Conservation (phyloP, 2,888 invertebrate genomes). For the Euspilapteryx auroguttella region DNA sequence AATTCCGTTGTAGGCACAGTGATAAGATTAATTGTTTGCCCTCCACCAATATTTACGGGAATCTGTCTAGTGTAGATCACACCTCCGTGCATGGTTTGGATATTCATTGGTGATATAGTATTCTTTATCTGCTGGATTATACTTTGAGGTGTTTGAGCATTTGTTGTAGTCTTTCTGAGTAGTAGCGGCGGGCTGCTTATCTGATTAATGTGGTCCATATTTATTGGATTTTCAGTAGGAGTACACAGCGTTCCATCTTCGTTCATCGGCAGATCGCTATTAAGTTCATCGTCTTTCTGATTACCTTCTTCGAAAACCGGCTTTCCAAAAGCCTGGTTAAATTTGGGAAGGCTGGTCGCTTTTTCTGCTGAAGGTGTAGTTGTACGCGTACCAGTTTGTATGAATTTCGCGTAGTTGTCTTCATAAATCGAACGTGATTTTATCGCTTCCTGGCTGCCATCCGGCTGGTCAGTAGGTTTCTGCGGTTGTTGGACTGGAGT, state of each 20-base stretch:
- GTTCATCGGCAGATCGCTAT: conserved; percentile 7
- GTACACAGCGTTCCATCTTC: conserved; percentile 25
- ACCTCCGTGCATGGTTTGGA: conserved; percentile 66
- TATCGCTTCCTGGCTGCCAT: conserved; percentile 34
- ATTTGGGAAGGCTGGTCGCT: conserved; percentile 67
- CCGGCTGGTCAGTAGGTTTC: conserved; percentile 6
- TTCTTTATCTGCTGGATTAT: conserved; percentile 52
- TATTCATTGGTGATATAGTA: conserved; percentile 55
- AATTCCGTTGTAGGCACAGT: conserved; percentile 51
- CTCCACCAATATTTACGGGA: conserved; percentile 61
- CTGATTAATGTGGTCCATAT: conserved; percentile 33
- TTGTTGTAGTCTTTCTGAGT: conserved; percentile 28
- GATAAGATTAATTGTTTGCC: conserved; percentile 63
- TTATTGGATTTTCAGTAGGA: conserved; percentile 27
- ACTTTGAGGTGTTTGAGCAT: conserved; percentile 29
- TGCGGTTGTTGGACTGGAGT: conserved; percentile 19
- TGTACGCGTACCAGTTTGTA: conserved; percentile 40
- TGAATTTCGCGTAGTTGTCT: conserved; percentile 59
- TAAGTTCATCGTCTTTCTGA: conserved; percentile 27
- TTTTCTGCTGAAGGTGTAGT: conserved; percentile 29
- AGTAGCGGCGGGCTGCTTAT: conserved; percentile 39
- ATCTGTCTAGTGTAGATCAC: conserved; percentile 75
- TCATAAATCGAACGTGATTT: conserved; percentile 56
- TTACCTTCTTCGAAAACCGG: conserved; percentile 61
- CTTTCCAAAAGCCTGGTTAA: conserved; percentile 79